Evolutionary conservation across 2,888 invertebrate species (phyloP), one percentile per base, ranked within the genome.

Genomic region (Acanthacorydalis orientalis): DNA sequence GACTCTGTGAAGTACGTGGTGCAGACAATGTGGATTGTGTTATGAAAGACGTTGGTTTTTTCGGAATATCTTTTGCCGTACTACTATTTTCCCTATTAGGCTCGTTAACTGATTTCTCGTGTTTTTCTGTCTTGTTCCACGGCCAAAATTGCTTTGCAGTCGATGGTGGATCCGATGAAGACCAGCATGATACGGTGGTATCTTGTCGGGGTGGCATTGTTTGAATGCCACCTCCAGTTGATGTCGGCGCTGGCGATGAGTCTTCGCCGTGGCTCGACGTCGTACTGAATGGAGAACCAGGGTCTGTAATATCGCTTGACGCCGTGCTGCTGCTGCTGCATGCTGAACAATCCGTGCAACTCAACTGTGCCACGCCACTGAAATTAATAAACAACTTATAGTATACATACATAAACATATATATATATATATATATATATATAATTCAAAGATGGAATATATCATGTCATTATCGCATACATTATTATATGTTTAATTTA

Each of bases 351-450:
- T 83, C 83, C 51, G 80, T 75, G 60, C 82, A 79, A 69, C 83
- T 83, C 63, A 82, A 68, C 62, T 80, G 79, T 62, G 83, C 87
- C 61, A 88, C 87, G 56, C 89, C 88, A 74, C 88, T 88, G 76
- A 32, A 78, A 78, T 53, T 59, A 60, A 63, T 55, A 60, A 57
- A 54, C 56, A 54, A 49, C 48, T 40, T 15, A 37, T 50, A 23
- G 39, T 43, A 23, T 4, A 23, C 6, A 23, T 23, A 6, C 23
- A 23, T n/a, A 12, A n/a, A 14, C 37, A 37, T 37, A 37, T n/a
- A n/a, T n/a, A n/a, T n/a, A n/a, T n/a, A n/a, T n/a, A n/a, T n/a
- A n/a, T n/a, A n/a, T n/a, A n/a, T n/a, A n/a, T n/a, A n/a, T n/a
- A n/a, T n/a, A n/a, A n/a, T n/a, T n/a, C n/a, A n/a, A n/a, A n/a